Evolutionary conservation across 2,113 vertebrate species (phyloP).

Genomic region (Colistium nudipinnis): DNA sequence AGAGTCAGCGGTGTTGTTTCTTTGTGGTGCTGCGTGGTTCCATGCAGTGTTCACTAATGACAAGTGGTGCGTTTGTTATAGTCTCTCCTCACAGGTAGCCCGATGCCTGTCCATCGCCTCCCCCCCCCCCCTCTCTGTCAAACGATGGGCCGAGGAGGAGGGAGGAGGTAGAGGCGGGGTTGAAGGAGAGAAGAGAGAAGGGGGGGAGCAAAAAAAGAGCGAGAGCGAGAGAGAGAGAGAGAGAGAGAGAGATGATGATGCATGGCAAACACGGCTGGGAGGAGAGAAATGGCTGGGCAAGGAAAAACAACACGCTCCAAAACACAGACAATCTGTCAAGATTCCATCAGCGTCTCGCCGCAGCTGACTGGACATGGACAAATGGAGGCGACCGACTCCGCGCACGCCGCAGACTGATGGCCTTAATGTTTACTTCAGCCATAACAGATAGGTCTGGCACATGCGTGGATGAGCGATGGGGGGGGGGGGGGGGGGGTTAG

Average conservation of each 20-base stretch:
- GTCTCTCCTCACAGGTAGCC: constrained; percentile 61
- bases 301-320: constrained; percentile 80
- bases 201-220: constrained; percentile 20
- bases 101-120: constrained; percentile 42
- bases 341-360: constrained; percentile 75
- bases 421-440: constrained; percentile 76
- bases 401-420: constrained; percentile 71
- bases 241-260: constrained; percentile 76
- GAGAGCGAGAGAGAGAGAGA: constrained; percentile 29
- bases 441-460: constrained; percentile 68
- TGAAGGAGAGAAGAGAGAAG: constrained; percentile 3
- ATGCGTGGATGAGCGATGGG: constrained; percentile 59
- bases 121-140: constrained; percentile 54
- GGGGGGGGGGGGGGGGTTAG: no score
- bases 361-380: constrained; percentile 78
- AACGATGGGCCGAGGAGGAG: constrained; percentile 60
- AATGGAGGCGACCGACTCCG: constrained; percentile 69
- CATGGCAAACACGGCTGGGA: constrained; percentile 73
- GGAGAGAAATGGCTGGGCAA: constrained; percentile 77
- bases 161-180: neutral
- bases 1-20: constrained; percentile 24
- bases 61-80: constrained; percentile 42
- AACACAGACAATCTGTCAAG: constrained; percentile 81
- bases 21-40: constrained; percentile 35
- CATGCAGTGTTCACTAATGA: constrained; percentile 37